A percentile compares a stretch with the other conserved stretches of the same genome.
Conservation (phyloP, 2,888 invertebrate genomes). For the Drosophila histrio region DNA sequence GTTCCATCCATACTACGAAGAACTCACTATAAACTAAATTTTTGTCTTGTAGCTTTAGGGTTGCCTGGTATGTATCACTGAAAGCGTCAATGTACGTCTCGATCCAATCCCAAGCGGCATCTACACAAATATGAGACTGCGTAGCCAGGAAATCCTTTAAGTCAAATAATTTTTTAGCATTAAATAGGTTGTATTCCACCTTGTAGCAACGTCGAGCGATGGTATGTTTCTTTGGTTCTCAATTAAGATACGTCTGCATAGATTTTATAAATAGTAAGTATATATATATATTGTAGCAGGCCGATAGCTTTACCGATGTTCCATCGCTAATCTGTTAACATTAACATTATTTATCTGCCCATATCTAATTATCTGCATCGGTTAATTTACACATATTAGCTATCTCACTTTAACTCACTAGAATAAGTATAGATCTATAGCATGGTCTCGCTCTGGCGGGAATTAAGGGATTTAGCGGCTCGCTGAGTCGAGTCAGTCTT, state of each 20-base stretch:
- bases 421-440: too few relatives aligned
- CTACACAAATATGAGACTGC: not conserved
- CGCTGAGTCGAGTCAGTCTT: too few relatives aligned
- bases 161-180: slow-evolving; percentile 32
- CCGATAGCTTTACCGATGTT: too few relatives aligned
- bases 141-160: slow-evolving; percentile 20
- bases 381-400: too few relatives aligned
- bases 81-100: slow-evolving; percentile 2
- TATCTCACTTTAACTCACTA: too few relatives aligned
- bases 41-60: slow-evolving; percentile 25
- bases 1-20: slow-evolving; percentile 30
- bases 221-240: slow-evolving; percentile 31
- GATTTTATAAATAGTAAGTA: not conserved
- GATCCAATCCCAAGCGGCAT: not conserved
- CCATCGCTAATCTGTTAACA: too few relatives aligned
- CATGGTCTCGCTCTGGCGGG: too few relatives aligned
- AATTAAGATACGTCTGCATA: slow-evolving; percentile 21
- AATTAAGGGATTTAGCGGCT: too few relatives aligned
- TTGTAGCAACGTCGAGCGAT: slow-evolving; percentile 25
- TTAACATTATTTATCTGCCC: too few relatives aligned
- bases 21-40: slow-evolving; percentile 26
- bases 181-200: slow-evolving; percentile 33
- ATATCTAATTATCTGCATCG: too few relatives aligned
- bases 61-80: slow-evolving; percentile 12
- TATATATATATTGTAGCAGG: not conserved